Evolutionary conservation across 1,140 invertebrate species (phyloP), one percentile per base, ranked within the genome.

Genomic region (Drosophila obscura): DNA sequence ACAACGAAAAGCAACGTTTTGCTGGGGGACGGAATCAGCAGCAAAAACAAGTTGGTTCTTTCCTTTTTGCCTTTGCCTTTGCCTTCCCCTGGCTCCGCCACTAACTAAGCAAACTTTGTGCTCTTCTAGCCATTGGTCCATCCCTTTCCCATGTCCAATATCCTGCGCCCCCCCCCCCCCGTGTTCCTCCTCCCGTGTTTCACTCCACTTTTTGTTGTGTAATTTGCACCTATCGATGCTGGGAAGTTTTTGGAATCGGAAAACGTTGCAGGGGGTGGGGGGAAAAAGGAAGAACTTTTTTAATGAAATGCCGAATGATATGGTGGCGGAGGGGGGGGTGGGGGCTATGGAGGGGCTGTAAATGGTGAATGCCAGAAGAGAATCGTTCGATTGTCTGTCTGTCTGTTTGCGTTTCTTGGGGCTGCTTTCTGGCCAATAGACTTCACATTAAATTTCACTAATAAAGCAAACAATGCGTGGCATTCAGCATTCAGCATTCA

Each of bases 181-280:
- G 2, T 19, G 19, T 19, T 16, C 16, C 16, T 28, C 11, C 13
- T 24, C 11, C 43, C 28, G n/a, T 22, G 8, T 46, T 46, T 11
- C 31, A n/a, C 26, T 6, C 8, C 50, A 28, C 2, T 58, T 56
- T 55, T 81, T 81, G 82, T 87, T 87, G 80, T 79, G 74, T 79
- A 87, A 87, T 87, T 87, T 87, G 75, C 82, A 87, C 82, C 82
- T 87, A 81, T 87, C 82, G 71, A 87, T 87, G 78, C 62, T 66
- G 50, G 50, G 66, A 84, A 78, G 71, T 80, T 79, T 75, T 51
- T 64, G 74, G 52, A 51, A 77, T 55, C 49, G 55, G 66, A 56
- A 58, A 43, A 9, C 63, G 51, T 19, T 49, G 39, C 22, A 24
- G 22, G 22, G 22, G 22, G 22, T 1, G 19, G 22, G 22, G 3